These are phyloP conservation scores for Drosophila prostipennis DNA, from an alignment of 2,888 invertebrate genomes.

Conservation along the genomic window DNA sequence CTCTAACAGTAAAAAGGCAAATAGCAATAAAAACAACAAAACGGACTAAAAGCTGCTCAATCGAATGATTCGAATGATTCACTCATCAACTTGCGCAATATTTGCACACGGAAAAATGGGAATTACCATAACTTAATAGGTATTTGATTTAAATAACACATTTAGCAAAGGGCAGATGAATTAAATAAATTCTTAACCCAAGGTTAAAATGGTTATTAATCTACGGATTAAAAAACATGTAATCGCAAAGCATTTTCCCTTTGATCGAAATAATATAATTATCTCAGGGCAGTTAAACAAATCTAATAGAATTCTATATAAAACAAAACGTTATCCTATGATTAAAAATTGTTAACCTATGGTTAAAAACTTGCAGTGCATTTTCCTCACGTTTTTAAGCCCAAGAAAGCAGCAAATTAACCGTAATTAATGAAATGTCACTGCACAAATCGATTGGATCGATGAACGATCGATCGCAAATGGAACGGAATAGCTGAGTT, in stretches of 20 bases:
- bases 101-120: slow-evolving; percentile 1
- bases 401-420: slow-evolving; percentile 35
- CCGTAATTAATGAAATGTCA: slow-evolving; percentile 60
- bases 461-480: slow-evolving; percentile 18
- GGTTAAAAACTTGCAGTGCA: slow-evolving; percentile 2
- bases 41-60: slow-evolving; percentile 11
- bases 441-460: slow-evolving; percentile 45
- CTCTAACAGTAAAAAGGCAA: slow-evolving; percentile 60
- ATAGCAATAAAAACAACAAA: slow-evolving; percentile 20
- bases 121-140: background rate
- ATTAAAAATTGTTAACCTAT: too few relatives aligned
- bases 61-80: slow-evolving; percentile 57
- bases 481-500: background rate
- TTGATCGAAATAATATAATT: too few relatives aligned
- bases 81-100: slow-evolving; percentile 1
- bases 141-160: background rate
- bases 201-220: too few relatives aligned
- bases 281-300: too few relatives aligned
- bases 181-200: background rate
- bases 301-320: too few relatives aligned
- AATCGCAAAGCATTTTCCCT: too few relatives aligned
- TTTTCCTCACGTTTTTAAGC: background rate
- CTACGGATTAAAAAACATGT: too few relatives aligned
- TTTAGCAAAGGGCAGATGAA: background rate
- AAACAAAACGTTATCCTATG: too few relatives aligned